phyloP scores from a whole-genome alignment of 1,140 invertebrate genomes.

The Zaprionus lachaisei region DNA sequence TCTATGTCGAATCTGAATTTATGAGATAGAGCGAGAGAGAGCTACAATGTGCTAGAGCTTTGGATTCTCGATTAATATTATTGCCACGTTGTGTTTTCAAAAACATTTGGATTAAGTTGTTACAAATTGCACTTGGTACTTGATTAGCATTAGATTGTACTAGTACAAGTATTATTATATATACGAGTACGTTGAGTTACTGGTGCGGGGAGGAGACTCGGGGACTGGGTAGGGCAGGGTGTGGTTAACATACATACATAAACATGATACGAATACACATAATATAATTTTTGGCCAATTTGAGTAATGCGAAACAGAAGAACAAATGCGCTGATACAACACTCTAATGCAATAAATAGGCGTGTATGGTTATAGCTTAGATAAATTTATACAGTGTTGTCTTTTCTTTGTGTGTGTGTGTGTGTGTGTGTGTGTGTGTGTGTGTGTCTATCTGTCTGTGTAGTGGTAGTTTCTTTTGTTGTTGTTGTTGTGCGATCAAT shows the following conservation, averaged over 20 bases:
- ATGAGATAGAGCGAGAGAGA: conserved; percentile 30
- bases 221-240: background rate
- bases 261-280: conserved; percentile 33
- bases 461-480: conserved; percentile 18
- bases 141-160: conserved; percentile 53
- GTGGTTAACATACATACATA: conserved; percentile 16
- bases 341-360: conserved; percentile 64
- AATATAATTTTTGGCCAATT: conserved; percentile 67
- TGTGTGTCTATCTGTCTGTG: too few species aligned
- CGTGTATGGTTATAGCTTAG: conserved; percentile 41
- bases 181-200: conserved; percentile 9
- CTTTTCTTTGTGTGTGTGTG: conserved; percentile 14
- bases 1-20: conserved; percentile 1
- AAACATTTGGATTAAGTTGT: conserved; percentile 43
- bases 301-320: conserved; percentile 19
- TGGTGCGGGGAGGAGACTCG: background rate
- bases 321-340: conserved; percentile 44
- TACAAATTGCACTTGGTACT: conserved; percentile 75
- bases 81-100: conserved; percentile 9
- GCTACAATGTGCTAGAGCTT: conserved; percentile 28
- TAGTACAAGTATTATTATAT: conserved; percentile 25
- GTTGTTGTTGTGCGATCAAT: conserved; percentile 16
- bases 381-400: conserved; percentile 41
- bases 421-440: conserved; percentile 1
- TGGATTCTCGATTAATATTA: conserved; percentile 23